phyloP scores from a whole-genome alignment of 2,113 vertebrate genomes.

The Scopus umbretta region DNA sequence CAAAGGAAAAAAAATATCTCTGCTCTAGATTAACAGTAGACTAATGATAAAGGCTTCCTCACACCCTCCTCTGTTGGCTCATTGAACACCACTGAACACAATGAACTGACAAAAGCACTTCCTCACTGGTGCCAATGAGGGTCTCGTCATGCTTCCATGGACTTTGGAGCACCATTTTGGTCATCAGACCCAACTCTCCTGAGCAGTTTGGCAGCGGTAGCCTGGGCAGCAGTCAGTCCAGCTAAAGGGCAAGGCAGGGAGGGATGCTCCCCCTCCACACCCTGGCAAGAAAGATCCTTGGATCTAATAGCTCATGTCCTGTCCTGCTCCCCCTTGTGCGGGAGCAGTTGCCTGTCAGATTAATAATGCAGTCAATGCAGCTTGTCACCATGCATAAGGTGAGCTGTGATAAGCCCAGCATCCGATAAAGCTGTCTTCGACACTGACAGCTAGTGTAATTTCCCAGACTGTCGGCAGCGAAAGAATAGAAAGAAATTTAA shows the following conservation, averaged over 20 bases:
- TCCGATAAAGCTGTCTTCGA: neutral
- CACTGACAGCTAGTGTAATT: neutral
- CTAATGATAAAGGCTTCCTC: neutral
- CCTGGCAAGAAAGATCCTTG: neutral
- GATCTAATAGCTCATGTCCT: neutral
- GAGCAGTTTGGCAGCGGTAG: neutral
- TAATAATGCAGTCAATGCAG: neutral
- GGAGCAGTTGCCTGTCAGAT: neutral
- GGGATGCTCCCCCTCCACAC: neutral
- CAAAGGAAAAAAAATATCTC: neutral
- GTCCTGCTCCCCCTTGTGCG: neutral
- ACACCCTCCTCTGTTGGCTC: neutral
- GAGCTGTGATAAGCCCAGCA: neutral
- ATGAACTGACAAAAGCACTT: neutral
- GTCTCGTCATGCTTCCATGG: neutral
- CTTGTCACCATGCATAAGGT: neutral
- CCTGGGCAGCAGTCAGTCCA: neutral
- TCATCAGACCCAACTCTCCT: neutral
- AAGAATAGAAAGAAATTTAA: neutral
- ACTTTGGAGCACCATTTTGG: neutral
- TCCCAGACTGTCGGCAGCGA: neutral
- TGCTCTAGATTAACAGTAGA: neutral
- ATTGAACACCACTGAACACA: neutral
- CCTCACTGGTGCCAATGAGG: rapidly evolving
- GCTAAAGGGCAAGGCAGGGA: neutral